Conservation (phyloP, 2,888 invertebrate genomes). For the Cryptocephalus moraei region DNA sequence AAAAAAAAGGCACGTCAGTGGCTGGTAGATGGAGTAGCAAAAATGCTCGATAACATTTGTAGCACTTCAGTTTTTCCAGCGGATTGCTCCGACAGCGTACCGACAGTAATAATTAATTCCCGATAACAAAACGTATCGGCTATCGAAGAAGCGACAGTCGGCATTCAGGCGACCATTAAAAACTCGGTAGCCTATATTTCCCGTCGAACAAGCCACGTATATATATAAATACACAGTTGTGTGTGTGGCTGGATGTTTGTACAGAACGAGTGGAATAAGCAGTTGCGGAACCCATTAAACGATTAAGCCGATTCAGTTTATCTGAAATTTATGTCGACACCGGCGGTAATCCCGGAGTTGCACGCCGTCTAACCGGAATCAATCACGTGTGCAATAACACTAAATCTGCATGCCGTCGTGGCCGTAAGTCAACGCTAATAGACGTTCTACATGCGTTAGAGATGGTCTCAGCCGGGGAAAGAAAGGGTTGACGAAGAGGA, state of each 20-base stretch:
- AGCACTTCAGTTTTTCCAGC: no score
- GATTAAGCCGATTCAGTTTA: conserved; percentile 29
- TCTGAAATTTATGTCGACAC: conserved; percentile 29
- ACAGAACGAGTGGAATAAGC: conserved; percentile 21
- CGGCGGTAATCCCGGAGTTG: conserved; percentile 27
- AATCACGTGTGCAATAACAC: conserved; percentile 37
- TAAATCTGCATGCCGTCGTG: conserved; percentile 36
- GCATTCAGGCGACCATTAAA: conserved; percentile 9
- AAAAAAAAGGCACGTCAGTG: no score
- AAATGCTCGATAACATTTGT: no score
- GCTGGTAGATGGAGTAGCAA: no score
- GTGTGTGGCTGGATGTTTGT: no score
- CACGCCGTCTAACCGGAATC: conserved; percentile 26
- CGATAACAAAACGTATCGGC: no score
- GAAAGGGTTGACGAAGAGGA: no score
- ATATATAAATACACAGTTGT: no score
- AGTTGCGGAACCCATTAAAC: conserved; percentile 29
- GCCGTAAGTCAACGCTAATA: conserved; percentile 17
- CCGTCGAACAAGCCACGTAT: no score
- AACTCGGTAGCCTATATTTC: conserved; percentile 9
- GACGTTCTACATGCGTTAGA: conserved; percentile 27
- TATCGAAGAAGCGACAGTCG: conserved; percentile 7
- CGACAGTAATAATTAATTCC: no score
- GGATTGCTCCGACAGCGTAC: no score
- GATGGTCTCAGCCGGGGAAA: background rate